Evolutionary conservation across 2,888 invertebrate species (phyloP), one percentile per base, ranked within the genome.

Genomic region (Lasioglossum calceatum): DNA sequence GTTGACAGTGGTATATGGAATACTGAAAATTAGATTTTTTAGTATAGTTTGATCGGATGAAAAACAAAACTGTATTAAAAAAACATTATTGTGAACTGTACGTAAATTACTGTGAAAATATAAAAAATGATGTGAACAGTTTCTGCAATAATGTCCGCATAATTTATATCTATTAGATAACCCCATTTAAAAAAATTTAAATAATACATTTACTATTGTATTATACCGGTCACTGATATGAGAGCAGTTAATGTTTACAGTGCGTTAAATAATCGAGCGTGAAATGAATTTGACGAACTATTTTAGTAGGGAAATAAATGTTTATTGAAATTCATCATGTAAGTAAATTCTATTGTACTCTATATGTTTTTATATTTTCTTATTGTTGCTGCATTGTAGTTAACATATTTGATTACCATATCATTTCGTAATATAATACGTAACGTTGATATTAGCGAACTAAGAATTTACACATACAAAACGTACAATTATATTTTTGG

Each of bases 161-260:
- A 86, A 75, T 84, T 86, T 76, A 58, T 81, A 86, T 80, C 81
- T 71, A 79, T 86, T 75, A 78, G 44, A 81, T 83, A 82, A 86
- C 80, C 77, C 78, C 80, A 75, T 80, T 71, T 71, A 44, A 70
- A 75, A 64, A 47, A 64, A 77, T 64, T 58, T 74, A 72, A 74
- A 67, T 47, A 76, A 73, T 70, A 27, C 61, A 77, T 79, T 82
- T 79, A 50, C 67, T 16, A 70, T 8, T 87, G n/a, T 71, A 64
- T 74, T 77, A 42, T 58, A 70, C 32, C 47, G 42, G 14, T 67
- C 61, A 54, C 47, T 71, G 14, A 32, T 27, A 36, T 19, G 58
- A n/a, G 42, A 73, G 71, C 61, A 64, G 58, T 44, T 72, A 47
- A 72, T 64, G 71, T 72, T 61, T 32, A 32, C 27, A 50, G 64